Base-by-base conservation (phyloP, 2,113 vertebrate genomes). In the Pygoscelis adeliae region DNA sequence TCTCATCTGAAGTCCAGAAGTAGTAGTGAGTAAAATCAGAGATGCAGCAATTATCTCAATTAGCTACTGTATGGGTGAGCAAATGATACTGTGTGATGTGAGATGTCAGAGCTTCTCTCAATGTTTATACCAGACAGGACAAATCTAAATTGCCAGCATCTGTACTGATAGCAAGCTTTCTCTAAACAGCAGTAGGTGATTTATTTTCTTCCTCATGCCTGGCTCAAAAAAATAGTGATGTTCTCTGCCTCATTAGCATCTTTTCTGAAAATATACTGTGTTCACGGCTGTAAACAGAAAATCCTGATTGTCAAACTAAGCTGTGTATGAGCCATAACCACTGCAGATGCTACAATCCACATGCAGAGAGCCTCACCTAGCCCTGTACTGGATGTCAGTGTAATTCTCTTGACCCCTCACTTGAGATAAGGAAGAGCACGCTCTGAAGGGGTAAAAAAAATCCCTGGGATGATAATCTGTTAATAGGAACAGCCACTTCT, bases 11-110 rank as follows among this genome's bases (percentile, higher is more conserved):
- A 94, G 74, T 94, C 46, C 72, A 82, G 85, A 96, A 93, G 88
- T 53, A 85, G 58, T 22, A 58, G 50, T 32, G 66, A 91, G 46
- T 63, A 70, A 92, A 94, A 94, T 93, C 78, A 87, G 91, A 92
- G 89, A 32, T 70, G 71, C 59, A 87, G 81, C 63, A 81, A 55
- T 97, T 96, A 85, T n/a, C 82, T 97, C 96, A 95, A 89, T 96
- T 96, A 96, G 95, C 16, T n/a, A 8, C 94, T 16, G 7, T 96
- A 78, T 92, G 95, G 88, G n/a, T 50, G 90, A 97, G 83, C 95
- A 97, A 95, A 96, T 95, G 97, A 97, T 86, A 3, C 78, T 47
- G 42, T 89, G 80, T 81, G 90, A 78, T 76, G 74, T 17, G 87
- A 93, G 84, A 80, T 72, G 93, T 56, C 77, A 82, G 63, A 87